A percentile compares a stretch with the other conserved stretches of the same genome.
These are phyloP conservation scores for Myripristis murdjan DNA, from an alignment of 2,797 vertebrate genomes.

Conservation along the genomic window DNA sequence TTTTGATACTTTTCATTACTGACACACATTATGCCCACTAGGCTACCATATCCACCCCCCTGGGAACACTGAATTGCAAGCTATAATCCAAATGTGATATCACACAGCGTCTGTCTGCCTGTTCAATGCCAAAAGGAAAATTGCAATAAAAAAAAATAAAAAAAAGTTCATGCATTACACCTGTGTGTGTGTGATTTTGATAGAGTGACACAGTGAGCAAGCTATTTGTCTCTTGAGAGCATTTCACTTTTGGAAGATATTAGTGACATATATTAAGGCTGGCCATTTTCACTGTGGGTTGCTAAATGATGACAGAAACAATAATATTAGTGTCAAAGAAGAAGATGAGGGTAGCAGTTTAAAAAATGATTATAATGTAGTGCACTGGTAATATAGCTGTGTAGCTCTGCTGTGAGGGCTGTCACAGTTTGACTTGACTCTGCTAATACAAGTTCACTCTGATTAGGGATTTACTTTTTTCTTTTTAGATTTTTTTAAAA, in stretches of 20 bases:
- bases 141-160: not conserved
- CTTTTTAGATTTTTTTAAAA: conserved; percentile 19
- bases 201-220: conserved; percentile 40
- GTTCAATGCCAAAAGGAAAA: conserved; percentile 24
- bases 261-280: conserved; percentile 26
- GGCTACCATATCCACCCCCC: conserved; percentile 45
- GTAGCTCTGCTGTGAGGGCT: conserved; percentile 7
- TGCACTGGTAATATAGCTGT: conserved; percentile 41
- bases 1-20: conserved; percentile 69
- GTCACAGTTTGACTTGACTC: not conserved
- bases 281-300: conserved; percentile 43
- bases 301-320: conserved; percentile 54
- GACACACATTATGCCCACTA: conserved; percentile 63
- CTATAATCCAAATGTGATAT: conserved; percentile 66
- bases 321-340: conserved; percentile 7
- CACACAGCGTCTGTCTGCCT: conserved; percentile 60
- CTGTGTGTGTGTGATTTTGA: not conserved
- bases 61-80: conserved; percentile 53
- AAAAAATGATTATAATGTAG: conserved; percentile 14
- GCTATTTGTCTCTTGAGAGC: conserved; percentile 49
- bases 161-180: not conserved
- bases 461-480: conserved; percentile 2
- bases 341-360: conserved; percentile 33
- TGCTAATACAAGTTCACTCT: conserved; percentile 13
- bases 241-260: conserved; percentile 52